Evolutionary conservation across 2,113 vertebrate genomes (phyloP), one percentile per base, ranked within the genome.

Genomic region (Semnornis frantzii): DNA sequence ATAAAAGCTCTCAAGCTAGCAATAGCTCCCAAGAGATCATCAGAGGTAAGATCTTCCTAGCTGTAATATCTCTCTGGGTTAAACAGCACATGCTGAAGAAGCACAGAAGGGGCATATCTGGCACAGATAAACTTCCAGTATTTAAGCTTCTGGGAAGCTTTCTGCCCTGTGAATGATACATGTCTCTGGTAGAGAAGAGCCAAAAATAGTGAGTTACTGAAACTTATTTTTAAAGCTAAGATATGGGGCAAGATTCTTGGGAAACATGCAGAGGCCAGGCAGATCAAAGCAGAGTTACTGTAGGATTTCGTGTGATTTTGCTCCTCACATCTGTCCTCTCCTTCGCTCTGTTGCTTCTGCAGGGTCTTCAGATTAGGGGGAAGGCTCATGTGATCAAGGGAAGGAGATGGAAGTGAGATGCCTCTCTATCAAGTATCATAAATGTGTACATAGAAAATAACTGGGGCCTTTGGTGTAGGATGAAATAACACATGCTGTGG

Each of bases 181-280:
- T 73, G 27, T 58, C 44, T 65, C n/a, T 57, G 6, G 20, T 82
- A 77, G 63, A 48, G 19, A 73, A 59, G 57, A 63, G 11, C 39
- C 76, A 90, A 76, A 93, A 94, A 84, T 46, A 92, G 50, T 42
- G 70, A 84, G 16, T 55, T 78, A 65, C 19, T 92, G n/a, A 39
- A 74, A 62, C 0, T 0, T 55, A 52, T 76, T 79, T 89, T 75
- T 92, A 76, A 82, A 78, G 58, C 39, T n/a, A 65, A 33, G 19
- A 44, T 73, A 52, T 27, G 77, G 52, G 64, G 58, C 48, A 68
- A 28, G 55, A 31, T 86, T 65, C 52, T 63, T 80, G 21, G 60
- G 55, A 87, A 93, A 42, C 42, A 19, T 39, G 34, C 62, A 70
- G 48, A 78, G 33, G 31, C 20, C 44, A n/a, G 20, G 50, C 62